A percentile compares a stretch with the other conserved stretches of the same genome.
phyloP scores from a whole-genome alignment of 2,888 invertebrate species.

The Andrena bucephala region DNA sequence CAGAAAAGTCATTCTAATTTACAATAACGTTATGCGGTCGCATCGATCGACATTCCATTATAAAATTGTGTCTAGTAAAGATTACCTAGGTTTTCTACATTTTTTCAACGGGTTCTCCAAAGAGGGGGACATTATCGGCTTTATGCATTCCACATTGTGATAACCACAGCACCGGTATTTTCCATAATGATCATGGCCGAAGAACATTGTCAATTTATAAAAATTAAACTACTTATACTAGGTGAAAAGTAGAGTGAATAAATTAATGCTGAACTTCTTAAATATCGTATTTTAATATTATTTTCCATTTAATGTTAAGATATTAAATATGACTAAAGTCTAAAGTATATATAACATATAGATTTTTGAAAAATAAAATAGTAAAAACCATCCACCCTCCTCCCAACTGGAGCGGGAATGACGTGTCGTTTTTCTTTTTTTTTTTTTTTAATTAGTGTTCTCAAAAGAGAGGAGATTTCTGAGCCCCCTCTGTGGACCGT shows the following conservation, averaged over 20 bases:
- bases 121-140: background rate
- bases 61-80: conserved; percentile 26
- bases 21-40: background rate
- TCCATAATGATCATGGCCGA: background rate
- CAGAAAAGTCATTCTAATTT: conserved; percentile 4
- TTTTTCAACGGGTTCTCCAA: background rate
- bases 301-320: too few relatives aligned
- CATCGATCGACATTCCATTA: conserved; percentile 38
- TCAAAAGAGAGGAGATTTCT: too few relatives aligned
- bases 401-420: too few relatives aligned
- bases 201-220: background rate
- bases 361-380: too few relatives aligned
- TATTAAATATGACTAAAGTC: too few relatives aligned
- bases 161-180: background rate
- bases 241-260: background rate
- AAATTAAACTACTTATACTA: background rate
- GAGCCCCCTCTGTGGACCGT: too few relatives aligned
- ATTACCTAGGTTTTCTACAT: background rate
- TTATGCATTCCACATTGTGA: background rate
- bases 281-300: too few relatives aligned
- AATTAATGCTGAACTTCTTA: too few relatives aligned
- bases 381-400: too few relatives aligned
- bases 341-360: too few relatives aligned
- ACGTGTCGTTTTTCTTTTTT: too few relatives aligned
- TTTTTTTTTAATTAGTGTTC: too few relatives aligned